Evolutionary conservation across 2,797 vertebrate species (phyloP), one percentile per base, ranked within the genome.

Genomic region (Ambastaia sidthimunki): DNA sequence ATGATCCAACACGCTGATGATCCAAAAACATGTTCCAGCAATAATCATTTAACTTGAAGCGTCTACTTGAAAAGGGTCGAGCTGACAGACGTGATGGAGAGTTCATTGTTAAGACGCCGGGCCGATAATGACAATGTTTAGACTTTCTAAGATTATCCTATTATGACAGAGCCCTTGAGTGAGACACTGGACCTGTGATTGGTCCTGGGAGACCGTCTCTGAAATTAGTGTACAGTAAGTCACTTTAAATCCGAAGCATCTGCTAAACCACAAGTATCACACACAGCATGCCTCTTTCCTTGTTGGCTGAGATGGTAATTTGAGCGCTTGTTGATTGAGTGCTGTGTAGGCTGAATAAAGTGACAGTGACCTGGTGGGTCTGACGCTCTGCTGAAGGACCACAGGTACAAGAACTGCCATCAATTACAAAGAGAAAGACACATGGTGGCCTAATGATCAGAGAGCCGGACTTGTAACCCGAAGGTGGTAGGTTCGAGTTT

Each of bases 101-200:
- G 4, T 13, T 28, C 23, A 5, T 13, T 1, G 23, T 62, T 25
- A 28, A 62, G 25, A 16, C 2, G 13, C 13, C 7, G 15, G 13
- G 59, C 23, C 13, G 23, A 6, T 28, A 28, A 62, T 62, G 59
- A 4, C 13, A 28, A 31, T 62, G 59, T 62, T 16, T 66, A 6
- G 19, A 75, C n/a, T 37, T 7, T 54, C n/a, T 23, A 15, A 75
- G 48, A 75, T 28, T 28, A 76, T 76, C 74, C 65, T 50, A 41
- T 76, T 76, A 55, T 31, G 62, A 54, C 21, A 23, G 16, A 67
- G 62, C 48, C 10, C 62, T 66, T 66, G 60, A 75, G 63, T 9
- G 47, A 74, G 48, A 66, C 73, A 65, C 73, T 54, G 31, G 31
- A 57, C 63, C 63, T 34, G 7, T 37, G 31, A 67, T 25, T 34